phyloP scores from a whole-genome alignment of 2,888 invertebrate genomes.

The Orthonevra nobilis region DNA sequence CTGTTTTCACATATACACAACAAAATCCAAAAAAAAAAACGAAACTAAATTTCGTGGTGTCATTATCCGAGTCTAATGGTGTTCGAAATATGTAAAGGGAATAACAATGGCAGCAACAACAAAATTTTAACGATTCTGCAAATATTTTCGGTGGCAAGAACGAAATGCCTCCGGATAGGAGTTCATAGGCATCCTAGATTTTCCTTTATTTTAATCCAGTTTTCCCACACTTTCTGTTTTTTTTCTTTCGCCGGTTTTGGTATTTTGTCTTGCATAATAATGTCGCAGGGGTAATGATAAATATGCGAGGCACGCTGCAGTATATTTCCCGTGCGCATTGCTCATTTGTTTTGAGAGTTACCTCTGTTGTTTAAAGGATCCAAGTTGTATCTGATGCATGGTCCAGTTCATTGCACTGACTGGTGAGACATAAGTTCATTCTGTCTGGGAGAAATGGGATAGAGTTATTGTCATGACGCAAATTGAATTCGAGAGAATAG shows the following conservation, averaged over 20 bases:
- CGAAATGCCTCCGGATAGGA: constrained; percentile 35
- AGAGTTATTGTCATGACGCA: too few relatives aligned
- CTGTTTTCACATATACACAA: constrained; percentile 23
- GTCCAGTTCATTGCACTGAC: too few relatives aligned
- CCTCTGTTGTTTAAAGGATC: background rate
- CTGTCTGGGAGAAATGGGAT: too few relatives aligned
- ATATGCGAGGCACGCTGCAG: constrained; percentile 44
- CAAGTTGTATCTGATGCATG: too few relatives aligned
- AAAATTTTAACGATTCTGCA: background rate
- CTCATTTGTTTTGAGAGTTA: constrained; percentile 24
- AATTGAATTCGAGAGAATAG: too few relatives aligned
- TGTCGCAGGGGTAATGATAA: constrained; percentile 48
- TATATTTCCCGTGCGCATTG: constrained; percentile 22
- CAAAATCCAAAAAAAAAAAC: constrained; percentile 13
- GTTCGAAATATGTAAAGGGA: constrained; percentile 52
- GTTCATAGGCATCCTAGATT: constrained; percentile 31
- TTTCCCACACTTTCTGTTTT: background rate
- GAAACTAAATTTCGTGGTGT: constrained; percentile 48
- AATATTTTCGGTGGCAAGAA: constrained; percentile 36
- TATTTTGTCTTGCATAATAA: constrained; percentile 47
- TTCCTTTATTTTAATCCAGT: too few relatives aligned
- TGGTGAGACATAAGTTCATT: too few relatives aligned
- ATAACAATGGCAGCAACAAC: constrained; percentile 41
- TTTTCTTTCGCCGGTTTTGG: background rate
- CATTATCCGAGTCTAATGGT: constrained; percentile 62